Evolutionary conservation across 1,140 invertebrate species (phyloP).

Genomic region (Drosophila azteca): DNA sequence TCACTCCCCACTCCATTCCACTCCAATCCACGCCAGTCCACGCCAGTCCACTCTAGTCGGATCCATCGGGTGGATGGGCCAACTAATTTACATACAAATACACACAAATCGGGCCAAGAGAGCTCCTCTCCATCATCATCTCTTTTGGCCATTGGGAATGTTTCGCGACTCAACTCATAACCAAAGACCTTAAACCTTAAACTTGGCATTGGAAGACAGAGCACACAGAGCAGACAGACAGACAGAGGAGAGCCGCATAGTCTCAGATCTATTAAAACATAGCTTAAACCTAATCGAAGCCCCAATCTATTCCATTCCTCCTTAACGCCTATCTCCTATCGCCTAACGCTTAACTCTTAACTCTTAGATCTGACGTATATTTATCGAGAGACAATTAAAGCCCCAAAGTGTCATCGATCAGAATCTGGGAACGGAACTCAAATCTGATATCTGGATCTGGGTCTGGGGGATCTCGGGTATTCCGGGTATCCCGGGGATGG

Average conservation of each 20-base stretch:
- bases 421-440: conserved; percentile 46
- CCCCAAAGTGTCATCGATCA: conserved; percentile 41
- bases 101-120: conserved; percentile 34
- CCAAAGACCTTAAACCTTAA: conserved; percentile 42
- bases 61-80: conserved; percentile 18
- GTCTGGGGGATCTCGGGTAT: neutral
- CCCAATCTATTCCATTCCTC: neutral
- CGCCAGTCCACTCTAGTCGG: neutral
- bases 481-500: neutral
- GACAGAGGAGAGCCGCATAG: too few relatives aligned
- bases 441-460: conserved; percentile 20
- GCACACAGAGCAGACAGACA: neutral
- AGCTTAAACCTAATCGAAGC: neutral
- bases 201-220: conserved; percentile 65
- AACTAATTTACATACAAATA: conserved; percentile 38
- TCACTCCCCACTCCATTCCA: conserved; percentile 46
- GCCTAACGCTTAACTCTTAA: too few relatives aligned
- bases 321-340: too few relatives aligned
- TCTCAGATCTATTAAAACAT: too few relatives aligned
- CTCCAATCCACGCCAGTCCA: neutral
- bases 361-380: conserved; percentile 10
- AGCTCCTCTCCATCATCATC: conserved; percentile 13
- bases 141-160: neutral
- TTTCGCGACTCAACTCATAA: conserved; percentile 9
- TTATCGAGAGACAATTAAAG: conserved; percentile 42